Evolutionary conservation across 2,888 invertebrate species (phyloP).

Genomic region (Nemotelus pantherinus): DNA sequence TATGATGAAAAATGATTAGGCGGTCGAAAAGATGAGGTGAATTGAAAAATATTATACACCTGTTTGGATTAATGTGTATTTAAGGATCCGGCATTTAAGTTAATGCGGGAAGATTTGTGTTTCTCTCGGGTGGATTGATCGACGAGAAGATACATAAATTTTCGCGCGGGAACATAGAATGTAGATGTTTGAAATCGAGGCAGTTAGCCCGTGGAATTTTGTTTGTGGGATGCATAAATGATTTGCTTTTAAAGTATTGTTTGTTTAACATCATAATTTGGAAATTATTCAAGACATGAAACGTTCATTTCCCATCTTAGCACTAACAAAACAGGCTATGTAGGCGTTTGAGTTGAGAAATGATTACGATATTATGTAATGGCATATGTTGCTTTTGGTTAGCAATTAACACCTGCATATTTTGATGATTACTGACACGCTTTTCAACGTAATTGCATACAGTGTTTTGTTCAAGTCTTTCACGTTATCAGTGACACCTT

Average conservation of each 20-base stretch:
- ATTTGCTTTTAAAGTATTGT: too few relatives aligned
- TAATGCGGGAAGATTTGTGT: conserved; percentile 14
- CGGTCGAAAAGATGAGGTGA: neutral
- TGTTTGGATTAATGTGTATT: conserved; percentile 29
- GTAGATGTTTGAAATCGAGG: neutral
- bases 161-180: neutral
- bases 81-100: conserved; percentile 21
- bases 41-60: conserved; percentile 23
- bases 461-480: too few relatives aligned
- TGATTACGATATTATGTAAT: too few relatives aligned
- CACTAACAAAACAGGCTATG: too few relatives aligned
- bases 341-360: too few relatives aligned
- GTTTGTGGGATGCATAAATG: too few relatives aligned
- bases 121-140: conserved; percentile 21
- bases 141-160: conserved; percentile 19
- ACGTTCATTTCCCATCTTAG: neutral
- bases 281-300: neutral
- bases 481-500: too few relatives aligned
- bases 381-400: too few relatives aligned
- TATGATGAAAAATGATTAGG: conserved; percentile 35
- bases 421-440: too few relatives aligned
- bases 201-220: too few relatives aligned
- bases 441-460: too few relatives aligned
- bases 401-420: too few relatives aligned
- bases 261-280: neutral